Percentiles rank a stretch among this genome's conserved stretches.
Evolutionary conservation across 2,888 invertebrate species (phyloP).

Genomic region (Dryococelus australis): DNA sequence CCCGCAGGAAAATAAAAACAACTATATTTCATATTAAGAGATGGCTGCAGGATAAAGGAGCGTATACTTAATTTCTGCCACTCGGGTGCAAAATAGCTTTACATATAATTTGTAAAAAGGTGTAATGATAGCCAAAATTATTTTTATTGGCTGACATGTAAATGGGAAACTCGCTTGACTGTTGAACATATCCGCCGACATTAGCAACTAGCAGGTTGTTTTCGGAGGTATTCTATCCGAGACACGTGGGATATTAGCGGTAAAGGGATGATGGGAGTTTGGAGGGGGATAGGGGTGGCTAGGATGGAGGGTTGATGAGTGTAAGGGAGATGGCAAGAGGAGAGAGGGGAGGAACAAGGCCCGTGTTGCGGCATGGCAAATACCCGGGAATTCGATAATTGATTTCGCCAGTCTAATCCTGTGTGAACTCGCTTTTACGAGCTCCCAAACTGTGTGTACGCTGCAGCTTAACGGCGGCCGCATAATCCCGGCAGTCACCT

Average conservation of each 20-base stretch:
- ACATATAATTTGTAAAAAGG: no score
- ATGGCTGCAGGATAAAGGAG: no score
- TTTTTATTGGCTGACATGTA: no score
- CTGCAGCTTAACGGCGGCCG: neutral
- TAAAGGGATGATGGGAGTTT: neutral
- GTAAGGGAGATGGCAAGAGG: neutral
- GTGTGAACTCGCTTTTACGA: constrained; percentile 11
- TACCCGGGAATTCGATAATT: constrained; percentile 11
- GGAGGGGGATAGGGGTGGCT: neutral
- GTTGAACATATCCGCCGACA: no score
- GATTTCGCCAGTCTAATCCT: neutral
- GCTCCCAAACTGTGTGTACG: constrained; percentile 11
- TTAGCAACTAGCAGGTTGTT: no score
- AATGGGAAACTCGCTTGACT: no score
- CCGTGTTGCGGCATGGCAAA: constrained; percentile 1
- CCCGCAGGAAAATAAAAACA: no score
- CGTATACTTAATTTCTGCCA: no score
- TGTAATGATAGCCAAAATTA: no score
- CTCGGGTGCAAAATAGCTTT: no score
- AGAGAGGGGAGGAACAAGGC: neutral
- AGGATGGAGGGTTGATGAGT: neutral
- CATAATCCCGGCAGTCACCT: constrained; percentile 6
- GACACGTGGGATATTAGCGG: neutral
- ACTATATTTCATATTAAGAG: no score
- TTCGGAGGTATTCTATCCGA: neutral